Evolutionary conservation across 2,888 invertebrate genomes (phyloP), one percentile per base, ranked within the genome.

Genomic region (Hipparchia semele): DNA sequence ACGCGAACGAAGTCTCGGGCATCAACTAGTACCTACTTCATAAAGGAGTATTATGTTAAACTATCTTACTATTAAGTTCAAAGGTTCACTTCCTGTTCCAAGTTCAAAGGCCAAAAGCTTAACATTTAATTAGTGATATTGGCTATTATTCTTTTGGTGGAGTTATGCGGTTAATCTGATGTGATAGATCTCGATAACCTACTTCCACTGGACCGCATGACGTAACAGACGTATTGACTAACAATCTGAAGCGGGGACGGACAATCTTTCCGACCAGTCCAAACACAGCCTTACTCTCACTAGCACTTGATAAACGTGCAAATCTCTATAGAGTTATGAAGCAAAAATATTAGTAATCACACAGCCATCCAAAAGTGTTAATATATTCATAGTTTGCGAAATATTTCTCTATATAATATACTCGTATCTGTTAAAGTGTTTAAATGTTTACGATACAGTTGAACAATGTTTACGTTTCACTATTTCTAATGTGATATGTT

Each of bases 221-320:
- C 80, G 82, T 81, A 83, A 83, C 75, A 79, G 68, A 78, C 70
- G 76, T 79, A 80, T 82, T 84, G 83, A 81, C 81, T 81, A 81
- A 83, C 82, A 75, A 79, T 73, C 62, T 73, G 67, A 75, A 79
- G 73, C 77, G 77, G 73, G 69, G 75, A 72, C 66, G 58, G 61
- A 68, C 64, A 54, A 46, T 70, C 56, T 56, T 64, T 23, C 23
- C 69, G n/a, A 58, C 56, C 74, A 73, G 74, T 74, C 68, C 53
- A 65, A 71, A 70, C 60, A 61, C 74, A 70, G 69, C 68, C 75
- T 76, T 65, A 70, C 76, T 66, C 58, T 68, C 61, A 74, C 61
- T 58, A 65, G 60, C 70, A 70, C 72, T 68, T 51, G 59, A 51
- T 64, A 67, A 70, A 68, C 65, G 67, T 33, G 65, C 53, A 68